A percentile compares a stretch with the other conserved stretches of the same genome.
These are phyloP conservation scores for Halesus radiatus DNA, from an alignment of 1,140 invertebrate species.

Conservation along the genomic window DNA sequence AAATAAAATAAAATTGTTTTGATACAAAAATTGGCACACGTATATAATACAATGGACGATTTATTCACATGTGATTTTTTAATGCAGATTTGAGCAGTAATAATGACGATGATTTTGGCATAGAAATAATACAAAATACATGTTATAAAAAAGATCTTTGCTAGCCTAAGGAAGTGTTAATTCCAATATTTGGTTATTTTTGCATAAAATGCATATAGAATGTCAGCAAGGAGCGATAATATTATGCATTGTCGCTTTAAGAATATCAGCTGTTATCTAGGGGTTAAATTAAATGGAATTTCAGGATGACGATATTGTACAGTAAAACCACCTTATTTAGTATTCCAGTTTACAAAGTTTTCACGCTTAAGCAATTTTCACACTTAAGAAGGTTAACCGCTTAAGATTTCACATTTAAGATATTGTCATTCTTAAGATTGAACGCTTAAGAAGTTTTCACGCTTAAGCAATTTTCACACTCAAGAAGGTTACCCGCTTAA, in stretches of 20 bases:
- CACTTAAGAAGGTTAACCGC: no score
- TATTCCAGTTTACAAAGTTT: background rate
- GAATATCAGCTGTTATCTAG: background rate
- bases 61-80: no score
- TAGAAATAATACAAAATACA: background rate
- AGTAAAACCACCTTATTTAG: background rate
- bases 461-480: no score
- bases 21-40: no score
- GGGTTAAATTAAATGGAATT: background rate
- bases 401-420: no score
- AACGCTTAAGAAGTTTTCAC: no score
- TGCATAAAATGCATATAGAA: slow-evolving; percentile 20
- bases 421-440: no score
- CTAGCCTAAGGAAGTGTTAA: slow-evolving; percentile 1
- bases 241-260: background rate
- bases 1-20: no score
- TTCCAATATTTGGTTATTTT: slow-evolving; percentile 11
- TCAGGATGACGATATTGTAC: background rate
- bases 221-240: background rate
- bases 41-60: no score
- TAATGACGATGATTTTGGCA: background rate
- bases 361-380: no score
- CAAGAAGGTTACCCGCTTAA: no score
- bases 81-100: no score
- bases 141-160: background rate